A percentile compares a stretch with the other conserved stretches of the same genome.
phyloP scores from a whole-genome alignment of 2,888 invertebrate genomes.

The Nasonia oneida region DNA sequence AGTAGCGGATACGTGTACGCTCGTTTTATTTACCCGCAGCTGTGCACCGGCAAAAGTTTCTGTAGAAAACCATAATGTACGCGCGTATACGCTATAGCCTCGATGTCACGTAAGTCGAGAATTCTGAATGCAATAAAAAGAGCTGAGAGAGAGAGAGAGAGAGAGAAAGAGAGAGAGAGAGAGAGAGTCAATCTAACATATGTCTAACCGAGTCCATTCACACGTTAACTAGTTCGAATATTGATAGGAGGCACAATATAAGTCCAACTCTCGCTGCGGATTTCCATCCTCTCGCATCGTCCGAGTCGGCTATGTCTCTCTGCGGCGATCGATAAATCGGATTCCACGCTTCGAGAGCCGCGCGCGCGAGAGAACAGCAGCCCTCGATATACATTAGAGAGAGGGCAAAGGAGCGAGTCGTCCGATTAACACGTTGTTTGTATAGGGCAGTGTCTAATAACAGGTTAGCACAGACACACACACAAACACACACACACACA shows the following conservation, averaged over 20 bases:
- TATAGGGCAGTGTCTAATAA: slow-evolving; percentile 79
- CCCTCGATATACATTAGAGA: slow-evolving; percentile 28
- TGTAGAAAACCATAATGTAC: not conserved
- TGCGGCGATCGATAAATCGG: slow-evolving; percentile 66
- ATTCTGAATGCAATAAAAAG: slow-evolving; percentile 21
- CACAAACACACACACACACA: not conserved
- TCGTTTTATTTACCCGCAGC: too few species aligned
- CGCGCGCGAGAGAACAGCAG: slow-evolving; percentile 32
- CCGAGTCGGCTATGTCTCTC: not conserved
- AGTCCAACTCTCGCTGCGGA: slow-evolving; percentile 47
- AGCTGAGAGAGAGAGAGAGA: not conserved
- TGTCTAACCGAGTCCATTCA: slow-evolving; percentile 57
- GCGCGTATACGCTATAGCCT: not conserved
- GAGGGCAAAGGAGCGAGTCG: slow-evolving; percentile 54
- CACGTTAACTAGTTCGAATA: slow-evolving; percentile 58
- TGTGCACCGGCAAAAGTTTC: slow-evolving; percentile 33
- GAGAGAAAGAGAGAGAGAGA: not conserved
- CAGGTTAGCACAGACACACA: slow-evolving; percentile 73
- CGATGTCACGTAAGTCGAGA: not conserved
- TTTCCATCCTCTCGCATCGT: slow-evolving; percentile 12
- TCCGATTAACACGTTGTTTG: slow-evolving; percentile 79
- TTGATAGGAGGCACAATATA: slow-evolving; percentile 53
- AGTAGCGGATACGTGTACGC: not conserved
- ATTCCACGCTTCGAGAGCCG: slow-evolving; percentile 65
- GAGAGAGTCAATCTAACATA: slow-evolving; percentile 46